Base-by-base conservation (phyloP, 2,888 invertebrate species). In the Nyleta sp. region DNA sequence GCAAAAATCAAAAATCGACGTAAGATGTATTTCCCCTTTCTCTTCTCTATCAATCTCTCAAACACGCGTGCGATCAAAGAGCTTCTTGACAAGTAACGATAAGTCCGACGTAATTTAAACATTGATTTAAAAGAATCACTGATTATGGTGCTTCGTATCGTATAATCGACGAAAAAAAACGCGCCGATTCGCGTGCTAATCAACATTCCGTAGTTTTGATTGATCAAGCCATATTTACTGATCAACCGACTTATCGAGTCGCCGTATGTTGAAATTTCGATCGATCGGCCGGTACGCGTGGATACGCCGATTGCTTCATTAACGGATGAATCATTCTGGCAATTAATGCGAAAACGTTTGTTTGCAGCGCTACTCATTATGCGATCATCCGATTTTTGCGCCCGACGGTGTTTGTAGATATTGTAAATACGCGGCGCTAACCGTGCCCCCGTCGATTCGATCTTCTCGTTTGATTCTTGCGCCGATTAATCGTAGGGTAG, bases 351-450 rank as follows among this genome's bases (percentile, higher is more conserved):
- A 28, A 28, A 28, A 28, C 28, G 38, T 11, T 11, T 38, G 38
- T 38, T 38, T 38, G 13, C 11, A n/a, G 8, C 28, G 4, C 28
- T 28, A 6, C 8, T 8, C 28, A 28, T 28, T 28, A 6, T 28
- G 2, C 13, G 18, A 17, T 53, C 8, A 52, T 33, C 35, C 15
- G 10, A 6, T 53, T 35, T 55, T 40, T 24, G 22, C 11, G n/a
- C 38, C 11, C 38, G 15, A 4, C 10, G 18, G 11, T 35, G 62
- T 40, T 64, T 50, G 50, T 64, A 64, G 28, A 64, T 50, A 64
- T 64, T 52, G 52, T 62, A 62, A 50, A 62, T 62, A 62, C 24
- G 24, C 7, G n/a, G n/a, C n/a, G n/a, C n/a, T n/a, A n/a, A n/a
- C n/a, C n/a, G n/a, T n/a, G n/a, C n/a, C n/a, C n/a, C n/a, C n/a